Evolutionary conservation across 2,888 invertebrate genomes (phyloP).

Genomic region (Agrotis clavis): DNA sequence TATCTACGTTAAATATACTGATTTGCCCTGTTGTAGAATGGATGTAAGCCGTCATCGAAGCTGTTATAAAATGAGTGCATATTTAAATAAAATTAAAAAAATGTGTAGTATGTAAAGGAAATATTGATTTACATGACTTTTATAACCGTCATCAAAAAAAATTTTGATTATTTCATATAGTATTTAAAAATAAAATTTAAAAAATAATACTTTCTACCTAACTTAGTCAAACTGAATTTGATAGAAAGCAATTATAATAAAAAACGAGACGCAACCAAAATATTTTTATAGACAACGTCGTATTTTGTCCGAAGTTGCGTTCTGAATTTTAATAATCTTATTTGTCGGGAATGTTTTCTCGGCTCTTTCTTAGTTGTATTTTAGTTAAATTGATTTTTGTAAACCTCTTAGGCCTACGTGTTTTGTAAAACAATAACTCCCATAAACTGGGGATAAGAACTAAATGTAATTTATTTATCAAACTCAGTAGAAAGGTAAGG

Average conservation of each 20-base stretch:
- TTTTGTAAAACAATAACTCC: constrained; percentile 3
- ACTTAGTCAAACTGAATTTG: constrained; percentile 26
- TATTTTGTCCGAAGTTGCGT: constrained; percentile 42
- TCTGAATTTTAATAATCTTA: constrained; percentile 50
- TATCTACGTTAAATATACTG: constrained; percentile 55
- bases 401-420: constrained; percentile 17
- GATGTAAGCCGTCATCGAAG: constrained; percentile 30
- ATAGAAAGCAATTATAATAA: constrained; percentile 41
- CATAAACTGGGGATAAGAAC: neutral
- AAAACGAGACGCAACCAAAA: constrained; percentile 39
- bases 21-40: constrained; percentile 50
- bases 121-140: too few species aligned
- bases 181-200: too few species aligned
- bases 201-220: neutral
- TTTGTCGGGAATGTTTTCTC: constrained; percentile 38
- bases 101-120: neutral
- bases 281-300: constrained; percentile 50
- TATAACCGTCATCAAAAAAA: too few species aligned
- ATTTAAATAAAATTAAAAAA: constrained; percentile 35
- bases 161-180: too few species aligned
- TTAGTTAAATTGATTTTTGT: constrained; percentile 51
- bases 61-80: constrained; percentile 41
- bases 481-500: constrained; percentile 7
- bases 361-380: constrained; percentile 31
- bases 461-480: constrained; percentile 20